phyloP scores from a whole-genome alignment of 2,888 invertebrate species.

The Drosophila anomalata region DNA sequence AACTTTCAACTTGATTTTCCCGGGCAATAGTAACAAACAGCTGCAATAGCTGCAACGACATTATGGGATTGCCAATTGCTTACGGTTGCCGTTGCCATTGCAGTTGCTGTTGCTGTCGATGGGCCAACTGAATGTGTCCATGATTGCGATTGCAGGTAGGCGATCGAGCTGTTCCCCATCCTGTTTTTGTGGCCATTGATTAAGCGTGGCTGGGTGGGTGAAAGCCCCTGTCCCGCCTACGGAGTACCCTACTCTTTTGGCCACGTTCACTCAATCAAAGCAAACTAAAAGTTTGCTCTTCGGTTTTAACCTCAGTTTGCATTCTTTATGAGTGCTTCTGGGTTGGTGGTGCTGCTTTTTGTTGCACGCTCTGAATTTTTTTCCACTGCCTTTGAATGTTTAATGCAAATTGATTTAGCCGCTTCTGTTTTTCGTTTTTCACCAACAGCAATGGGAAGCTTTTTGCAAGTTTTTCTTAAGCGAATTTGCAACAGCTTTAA shows the following conservation, averaged over 20 bases:
- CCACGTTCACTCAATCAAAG: slow-evolving; percentile 53
- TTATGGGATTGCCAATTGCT: slow-evolving; percentile 69
- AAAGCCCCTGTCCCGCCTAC: slow-evolving; percentile 7
- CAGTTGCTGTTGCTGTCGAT: slow-evolving; percentile 20
- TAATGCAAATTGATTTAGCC: slow-evolving; percentile 64
- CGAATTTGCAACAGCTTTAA: slow-evolving; percentile 56
- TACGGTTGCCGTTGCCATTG: slow-evolving; percentile 57
- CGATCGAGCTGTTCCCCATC: slow-evolving; percentile 35
- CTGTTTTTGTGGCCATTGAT: slow-evolving; percentile 61
- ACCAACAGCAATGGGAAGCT: slow-evolving; percentile 9
- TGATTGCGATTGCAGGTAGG: slow-evolving; percentile 55
- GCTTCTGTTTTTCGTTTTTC: slow-evolving; percentile 25
- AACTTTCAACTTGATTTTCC: slow-evolving; percentile 74
- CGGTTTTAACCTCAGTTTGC: slow-evolving; percentile 55
- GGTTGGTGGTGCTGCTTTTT: slow-evolving; percentile 22
- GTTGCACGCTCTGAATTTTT: slow-evolving; percentile 16
- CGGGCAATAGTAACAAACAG: slow-evolving; percentile 18
- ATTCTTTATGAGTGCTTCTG: slow-evolving; percentile 55
- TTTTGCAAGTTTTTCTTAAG: slow-evolving; percentile 30
- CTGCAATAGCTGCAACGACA: slow-evolving; percentile 49
- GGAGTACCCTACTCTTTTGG: slow-evolving; percentile 10
- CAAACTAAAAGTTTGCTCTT: slow-evolving; percentile 50
- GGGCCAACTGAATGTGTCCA: slow-evolving; percentile 60
- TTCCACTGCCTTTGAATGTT: slow-evolving; percentile 41
- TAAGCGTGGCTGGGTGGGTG: slow-evolving; percentile 61